Conservation (phyloP, 2,888 invertebrate species). For the Tetrapedia diversipes region DNA sequence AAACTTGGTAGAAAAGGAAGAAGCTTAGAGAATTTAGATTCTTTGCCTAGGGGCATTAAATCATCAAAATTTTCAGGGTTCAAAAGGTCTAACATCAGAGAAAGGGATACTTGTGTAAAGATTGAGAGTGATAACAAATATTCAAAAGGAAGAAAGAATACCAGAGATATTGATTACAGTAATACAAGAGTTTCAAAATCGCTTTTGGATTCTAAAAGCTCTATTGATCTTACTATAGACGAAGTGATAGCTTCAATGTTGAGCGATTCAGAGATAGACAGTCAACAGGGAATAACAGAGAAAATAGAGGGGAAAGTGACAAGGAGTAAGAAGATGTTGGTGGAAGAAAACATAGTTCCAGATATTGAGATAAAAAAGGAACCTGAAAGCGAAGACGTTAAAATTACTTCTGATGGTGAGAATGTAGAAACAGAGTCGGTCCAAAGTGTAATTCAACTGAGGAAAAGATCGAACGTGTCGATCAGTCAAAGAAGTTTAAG, state of each 20-base stretch:
- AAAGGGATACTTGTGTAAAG: constrained; percentile 65
- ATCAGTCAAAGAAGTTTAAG: constrained; percentile 85
- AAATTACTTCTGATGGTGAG: constrained; percentile 69
- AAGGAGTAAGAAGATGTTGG: constrained; percentile 74
- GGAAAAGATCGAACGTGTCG: constrained; percentile 68
- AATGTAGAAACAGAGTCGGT: constrained; percentile 56
- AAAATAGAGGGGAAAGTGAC: constrained; percentile 72
- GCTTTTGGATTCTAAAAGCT: constrained; percentile 69
- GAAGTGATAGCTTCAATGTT: constrained; percentile 80
- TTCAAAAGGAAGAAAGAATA: constrained; percentile 62
- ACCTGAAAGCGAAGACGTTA: constrained; percentile 68
- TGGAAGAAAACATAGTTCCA: constrained; percentile 64
- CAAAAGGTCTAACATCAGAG: constrained; percentile 70
- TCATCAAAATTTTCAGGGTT: constrained; percentile 61
- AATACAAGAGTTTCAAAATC: constrained; percentile 52
- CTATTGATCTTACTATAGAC: constrained; percentile 80
- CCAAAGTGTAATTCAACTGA: constrained; percentile 66
- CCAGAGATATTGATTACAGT: constrained; percentile 52
- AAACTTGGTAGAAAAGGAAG: constrained; percentile 72
- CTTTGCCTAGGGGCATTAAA: constrained; percentile 69
- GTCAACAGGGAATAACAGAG: constrained; percentile 65
- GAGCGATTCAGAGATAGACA: constrained; percentile 74
- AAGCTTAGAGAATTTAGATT: constrained; percentile 64
- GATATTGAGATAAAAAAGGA: constrained; percentile 77
- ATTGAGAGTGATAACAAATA: constrained; percentile 57